Conservation (phyloP, 2,888 invertebrate species). For the Macrosoma leucophasiata region DNA sequence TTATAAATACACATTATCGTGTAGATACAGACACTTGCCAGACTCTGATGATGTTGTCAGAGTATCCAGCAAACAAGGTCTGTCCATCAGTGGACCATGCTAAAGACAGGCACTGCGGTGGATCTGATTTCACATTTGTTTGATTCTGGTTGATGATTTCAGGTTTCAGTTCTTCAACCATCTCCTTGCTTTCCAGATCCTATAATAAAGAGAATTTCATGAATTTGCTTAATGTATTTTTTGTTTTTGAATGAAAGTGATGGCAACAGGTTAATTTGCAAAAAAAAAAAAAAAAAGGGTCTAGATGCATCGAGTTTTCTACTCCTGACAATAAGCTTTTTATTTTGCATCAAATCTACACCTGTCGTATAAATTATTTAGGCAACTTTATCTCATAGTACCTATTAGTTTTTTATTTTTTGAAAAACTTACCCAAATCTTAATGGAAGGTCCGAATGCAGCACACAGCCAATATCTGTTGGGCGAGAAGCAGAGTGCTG, state of each 20-base stretch:
- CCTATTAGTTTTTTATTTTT: too few species aligned
- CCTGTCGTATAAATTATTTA: too few species aligned
- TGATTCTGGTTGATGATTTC: constrained; percentile 89
- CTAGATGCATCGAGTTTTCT: too few species aligned
- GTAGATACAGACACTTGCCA: constrained; percentile 97
- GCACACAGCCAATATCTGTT: constrained; percentile 99
- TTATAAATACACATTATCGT: constrained; percentile 70
- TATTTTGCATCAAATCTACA: too few species aligned
- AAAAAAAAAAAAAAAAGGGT: too few species aligned
- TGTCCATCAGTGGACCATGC: constrained; percentile 99
- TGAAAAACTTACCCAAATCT: constrained; percentile 92
- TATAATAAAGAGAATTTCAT: constrained; percentile 54
- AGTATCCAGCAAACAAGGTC: constrained; percentile 98
- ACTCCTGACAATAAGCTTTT: too few species aligned
- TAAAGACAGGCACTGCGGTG: constrained; percentile 96
- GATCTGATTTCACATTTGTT: constrained; percentile 88
- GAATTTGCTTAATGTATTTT: too few species aligned
- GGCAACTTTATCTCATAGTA: too few species aligned
- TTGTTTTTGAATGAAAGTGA: too few species aligned
- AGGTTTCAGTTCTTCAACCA: constrained; percentile 98
- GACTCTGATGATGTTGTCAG: constrained; percentile 97
- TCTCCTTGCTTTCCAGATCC: constrained; percentile 99
- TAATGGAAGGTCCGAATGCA: constrained; percentile 97
- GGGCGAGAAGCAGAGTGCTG: constrained; percentile 98
- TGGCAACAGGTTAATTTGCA: too few species aligned